A percentile compares a stretch with the other conserved stretches of the same genome.
Conservation (phyloP, 2,113 vertebrate genomes). For the Pterophyllum scalare region DNA sequence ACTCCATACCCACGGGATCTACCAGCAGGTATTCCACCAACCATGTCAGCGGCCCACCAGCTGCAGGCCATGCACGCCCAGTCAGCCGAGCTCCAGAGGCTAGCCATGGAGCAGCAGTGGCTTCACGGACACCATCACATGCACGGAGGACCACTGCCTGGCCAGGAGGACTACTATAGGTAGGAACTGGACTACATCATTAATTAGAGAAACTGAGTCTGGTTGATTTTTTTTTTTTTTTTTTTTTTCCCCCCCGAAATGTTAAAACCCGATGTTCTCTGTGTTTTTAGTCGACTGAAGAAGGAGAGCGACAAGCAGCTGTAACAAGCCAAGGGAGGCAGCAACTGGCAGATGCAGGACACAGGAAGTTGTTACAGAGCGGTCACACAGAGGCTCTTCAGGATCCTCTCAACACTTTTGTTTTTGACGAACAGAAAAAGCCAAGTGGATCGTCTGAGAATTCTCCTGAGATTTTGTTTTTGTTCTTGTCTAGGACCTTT, state of each 20-base stretch:
- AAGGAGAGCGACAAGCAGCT: conserved; percentile 99
- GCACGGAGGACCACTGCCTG: conserved; percentile 94
- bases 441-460: conserved; percentile 87
- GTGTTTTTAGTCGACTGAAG: conserved; percentile 94
- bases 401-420: conserved; percentile 79
- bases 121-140: conserved; percentile 96
- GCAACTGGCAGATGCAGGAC: conserved; percentile 70
- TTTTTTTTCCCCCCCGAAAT: neutral
- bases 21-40: conserved; percentile 90
- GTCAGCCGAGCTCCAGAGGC: conserved; percentile 95
- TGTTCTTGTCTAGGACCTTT: conserved; percentile 68
- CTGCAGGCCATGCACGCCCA: conserved; percentile 99
- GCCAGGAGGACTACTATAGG: conserved; percentile 99
- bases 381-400: conserved; percentile 78
- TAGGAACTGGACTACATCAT: conserved; percentile 42
- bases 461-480: conserved; percentile 79
- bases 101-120: conserved; percentile 99
- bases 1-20: conserved; percentile 93
- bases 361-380: conserved; percentile 85
- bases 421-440: conserved; percentile 80
- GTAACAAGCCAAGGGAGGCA: conserved; percentile 86
- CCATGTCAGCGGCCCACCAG: conserved; percentile 97
- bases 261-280: conserved; percentile 36
- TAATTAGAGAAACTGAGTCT: too few relatives aligned
- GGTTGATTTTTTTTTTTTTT: neutral